Evolutionary conservation across 2,888 invertebrate genomes (phyloP), one percentile per base, ranked within the genome.

Genomic region (Latrodectus hesperus): DNA sequence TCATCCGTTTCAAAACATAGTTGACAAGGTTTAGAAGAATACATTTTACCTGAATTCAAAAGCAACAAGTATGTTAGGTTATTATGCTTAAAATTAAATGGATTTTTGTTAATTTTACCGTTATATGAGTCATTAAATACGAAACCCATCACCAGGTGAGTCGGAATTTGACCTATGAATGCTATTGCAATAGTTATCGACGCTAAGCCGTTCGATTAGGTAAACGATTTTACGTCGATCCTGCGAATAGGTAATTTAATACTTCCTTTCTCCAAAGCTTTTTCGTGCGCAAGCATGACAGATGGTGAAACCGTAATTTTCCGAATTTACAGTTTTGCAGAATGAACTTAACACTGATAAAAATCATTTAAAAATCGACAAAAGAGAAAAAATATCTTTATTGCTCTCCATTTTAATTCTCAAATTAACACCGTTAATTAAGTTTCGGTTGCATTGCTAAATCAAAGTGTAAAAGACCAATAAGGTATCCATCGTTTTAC

Each of bases 281-380:
- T 85, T 64, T 85, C 85, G 9, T 85, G 85, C 11, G 85, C 86
- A 49, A 84, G 9, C 9, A 81, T 1, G 9, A 87, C 11, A 4
- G 81, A 87, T 3, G 81, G 73, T 0, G 87, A 52, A 3, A 72
- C 67, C 9, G 71, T 78, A 0, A 82, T 51, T 73, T 87, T 86
- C 14, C 75, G 64, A 49, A 76, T 65, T 12, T 75, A 80, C 9
- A 86, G 67, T n/a, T 51, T 72, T 1, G 76, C 80, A 9, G 75
- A 75, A 22, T 64, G 9, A 12, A 85, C 38, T 11, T 0, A 0
- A 26, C 70, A 16, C 70, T 85, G 74, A 22, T 17, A 75, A 49
- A 4, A 0, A 22, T 68, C 38, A 0, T n/a, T 52, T 14, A 8
- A n/a, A n/a, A n/a, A n/a, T 10, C 0, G 79, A 53, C 85, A 80